A percentile compares a stretch with the other conserved stretches of the same genome.
Conservation (phyloP, 2,888 invertebrate species). For the Cheilosia soror region DNA sequence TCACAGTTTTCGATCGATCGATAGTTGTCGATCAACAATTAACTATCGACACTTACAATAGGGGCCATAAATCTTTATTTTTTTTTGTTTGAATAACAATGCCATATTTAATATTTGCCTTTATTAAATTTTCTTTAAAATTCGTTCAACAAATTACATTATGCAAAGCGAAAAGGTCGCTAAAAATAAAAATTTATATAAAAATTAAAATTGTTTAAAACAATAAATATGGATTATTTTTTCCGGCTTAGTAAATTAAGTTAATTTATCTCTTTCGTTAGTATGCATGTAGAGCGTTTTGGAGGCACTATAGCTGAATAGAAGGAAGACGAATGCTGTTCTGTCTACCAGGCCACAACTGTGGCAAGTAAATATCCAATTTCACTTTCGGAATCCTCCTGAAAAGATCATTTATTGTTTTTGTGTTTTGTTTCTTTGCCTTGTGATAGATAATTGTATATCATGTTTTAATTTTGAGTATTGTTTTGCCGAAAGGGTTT, state of each 20-base stretch:
- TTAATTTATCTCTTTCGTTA: conserved; percentile 29
- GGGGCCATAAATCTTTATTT: no score
- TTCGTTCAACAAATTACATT: conserved; percentile 31
- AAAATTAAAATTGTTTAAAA: conserved; percentile 16
- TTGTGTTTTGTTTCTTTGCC: conserved; percentile 29
- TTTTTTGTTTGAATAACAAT: neutral
- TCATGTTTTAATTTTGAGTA: conserved; percentile 39
- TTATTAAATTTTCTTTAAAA: conserved; percentile 17
- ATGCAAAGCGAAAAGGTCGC: conserved; percentile 17
- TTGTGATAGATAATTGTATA: conserved; percentile 56
- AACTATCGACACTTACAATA: no score
- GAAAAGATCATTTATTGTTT: conserved; percentile 82
- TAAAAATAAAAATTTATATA: conserved; percentile 32
- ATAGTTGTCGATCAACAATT: no score
- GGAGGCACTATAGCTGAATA: conserved; percentile 50
- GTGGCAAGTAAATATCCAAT: conserved; percentile 88
- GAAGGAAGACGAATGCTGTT: conserved; percentile 23
- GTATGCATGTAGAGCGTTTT: conserved; percentile 39
- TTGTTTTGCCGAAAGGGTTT: conserved; percentile 47
- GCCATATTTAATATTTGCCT: neutral
- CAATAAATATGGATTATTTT: conserved; percentile 27
- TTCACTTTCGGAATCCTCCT: conserved; percentile 88
- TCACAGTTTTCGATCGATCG: no score
- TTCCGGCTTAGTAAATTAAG: conserved; percentile 7
- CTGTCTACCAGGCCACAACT: conserved; percentile 86